These are phyloP conservation scores for Rhabdomys pumilio DNA, from an alignment of 2,797 vertebrate species.

Conservation along the genomic window DNA sequence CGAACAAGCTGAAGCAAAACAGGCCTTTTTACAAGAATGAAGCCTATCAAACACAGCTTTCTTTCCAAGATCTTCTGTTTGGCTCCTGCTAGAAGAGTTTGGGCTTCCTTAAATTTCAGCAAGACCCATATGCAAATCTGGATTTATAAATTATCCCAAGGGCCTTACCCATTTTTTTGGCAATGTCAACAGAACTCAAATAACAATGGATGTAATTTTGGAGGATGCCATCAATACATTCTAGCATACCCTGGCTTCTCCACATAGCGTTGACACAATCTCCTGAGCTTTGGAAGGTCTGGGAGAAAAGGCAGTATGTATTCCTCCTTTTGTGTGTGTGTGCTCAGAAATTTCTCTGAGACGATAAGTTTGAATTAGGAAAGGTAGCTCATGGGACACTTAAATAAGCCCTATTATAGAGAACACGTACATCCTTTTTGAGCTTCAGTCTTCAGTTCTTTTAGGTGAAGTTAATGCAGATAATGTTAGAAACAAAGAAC, in stretches of 20 bases:
- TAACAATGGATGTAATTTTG: background rate
- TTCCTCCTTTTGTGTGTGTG: background rate
- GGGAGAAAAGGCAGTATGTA: background rate
- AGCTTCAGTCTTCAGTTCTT: background rate
- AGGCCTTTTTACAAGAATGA: background rate
- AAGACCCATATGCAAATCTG: background rate
- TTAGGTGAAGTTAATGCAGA: background rate
- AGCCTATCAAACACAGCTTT: background rate
- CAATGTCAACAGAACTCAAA: background rate
- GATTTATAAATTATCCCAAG: background rate
- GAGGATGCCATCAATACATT: background rate
- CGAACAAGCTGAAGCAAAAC: slow-evolving; percentile 21
- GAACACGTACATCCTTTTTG: background rate
- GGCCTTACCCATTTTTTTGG: background rate
- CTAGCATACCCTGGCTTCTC: background rate
- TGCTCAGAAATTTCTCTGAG: slow-evolving; percentile 8
- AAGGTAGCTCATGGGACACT: background rate
- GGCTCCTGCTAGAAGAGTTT: background rate
- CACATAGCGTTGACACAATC: background rate
- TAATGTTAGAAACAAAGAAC: background rate
- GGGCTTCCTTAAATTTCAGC: background rate
- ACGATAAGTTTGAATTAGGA: slow-evolving; percentile 8
- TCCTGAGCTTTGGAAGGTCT: background rate
- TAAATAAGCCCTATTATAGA: background rate
- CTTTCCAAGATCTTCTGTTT: background rate